Conservation (phyloP, 2,888 invertebrate species). For the Agonum fuliginosum region DNA sequence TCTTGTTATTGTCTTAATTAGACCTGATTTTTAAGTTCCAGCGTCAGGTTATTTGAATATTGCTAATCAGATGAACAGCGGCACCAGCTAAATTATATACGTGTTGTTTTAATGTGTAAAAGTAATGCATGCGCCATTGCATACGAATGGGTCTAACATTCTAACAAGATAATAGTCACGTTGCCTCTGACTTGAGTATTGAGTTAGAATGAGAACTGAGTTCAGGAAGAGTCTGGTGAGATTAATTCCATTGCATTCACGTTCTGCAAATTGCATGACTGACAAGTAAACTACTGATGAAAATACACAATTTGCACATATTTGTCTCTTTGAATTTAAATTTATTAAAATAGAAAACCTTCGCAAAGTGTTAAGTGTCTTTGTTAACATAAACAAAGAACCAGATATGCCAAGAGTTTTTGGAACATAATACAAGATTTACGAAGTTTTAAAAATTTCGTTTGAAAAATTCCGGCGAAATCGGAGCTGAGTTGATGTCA, state of each 20-base stretch:
- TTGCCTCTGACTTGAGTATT: slow-evolving; percentile 29
- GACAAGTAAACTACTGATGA: slow-evolving; percentile 2
- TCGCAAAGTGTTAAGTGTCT: too few species aligned
- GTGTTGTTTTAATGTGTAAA: slow-evolving; percentile 47
- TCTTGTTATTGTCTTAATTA: slow-evolving; percentile 51
- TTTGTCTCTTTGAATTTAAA: too few species aligned
- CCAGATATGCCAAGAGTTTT: too few species aligned
- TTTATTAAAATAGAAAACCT: too few species aligned
- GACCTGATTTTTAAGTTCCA: slow-evolving; percentile 15
- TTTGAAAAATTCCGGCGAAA: too few species aligned
- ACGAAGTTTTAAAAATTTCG: too few species aligned
- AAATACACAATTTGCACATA: slow-evolving; percentile 6
- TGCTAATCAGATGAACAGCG: slow-evolving; percentile 40
- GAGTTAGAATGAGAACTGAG: too few species aligned
- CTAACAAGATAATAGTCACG: slow-evolving; percentile 48
- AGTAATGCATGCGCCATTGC: slow-evolving; percentile 42
- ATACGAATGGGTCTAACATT: slow-evolving; percentile 44
- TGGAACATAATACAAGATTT: too few species aligned
- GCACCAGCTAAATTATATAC: slow-evolving; percentile 47
- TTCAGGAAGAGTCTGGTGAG: slow-evolving; percentile 17
- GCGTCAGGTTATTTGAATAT: slow-evolving; percentile 43
- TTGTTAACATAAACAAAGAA: too few species aligned
- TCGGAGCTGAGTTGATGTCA: too few species aligned
- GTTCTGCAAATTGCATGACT: slow-evolving; percentile 9
- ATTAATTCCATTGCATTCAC: slow-evolving; percentile 22